phyloP scores from a whole-genome alignment of 2,888 invertebrate species.

The Pterobdella sp. region DNA sequence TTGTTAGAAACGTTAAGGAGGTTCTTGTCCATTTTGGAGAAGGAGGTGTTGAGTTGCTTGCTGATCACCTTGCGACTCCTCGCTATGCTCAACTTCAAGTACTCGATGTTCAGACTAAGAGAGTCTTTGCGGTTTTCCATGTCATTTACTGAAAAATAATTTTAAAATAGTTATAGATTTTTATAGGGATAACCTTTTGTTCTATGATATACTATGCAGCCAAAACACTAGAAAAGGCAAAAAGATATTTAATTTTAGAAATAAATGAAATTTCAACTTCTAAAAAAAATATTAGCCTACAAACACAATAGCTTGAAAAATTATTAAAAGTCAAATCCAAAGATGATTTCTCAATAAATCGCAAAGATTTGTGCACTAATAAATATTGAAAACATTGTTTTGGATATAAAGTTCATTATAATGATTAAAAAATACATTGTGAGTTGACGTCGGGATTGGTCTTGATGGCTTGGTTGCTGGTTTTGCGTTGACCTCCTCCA shows the following conservation, averaged over 20 bases:
- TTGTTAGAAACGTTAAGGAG: conserved; percentile 49
- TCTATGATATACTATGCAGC: too few relatives aligned
- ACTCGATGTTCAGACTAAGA: conserved; percentile 88
- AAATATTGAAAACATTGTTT: too few relatives aligned
- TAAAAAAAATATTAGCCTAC: too few relatives aligned
- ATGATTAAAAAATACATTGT: background rate
- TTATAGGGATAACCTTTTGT: too few relatives aligned
- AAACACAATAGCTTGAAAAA: too few relatives aligned
- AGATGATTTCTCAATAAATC: too few relatives aligned
- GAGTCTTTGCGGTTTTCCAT: conserved; percentile 70
- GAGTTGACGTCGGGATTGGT: background rate
- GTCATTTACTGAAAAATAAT: background rate
- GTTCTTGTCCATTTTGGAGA: conserved; percentile 31
- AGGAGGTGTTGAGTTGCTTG: conserved; percentile 23
- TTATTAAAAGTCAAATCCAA: too few relatives aligned
- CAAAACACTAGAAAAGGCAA: too few relatives aligned
- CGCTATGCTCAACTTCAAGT: conserved; percentile 88
- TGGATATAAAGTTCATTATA: background rate
- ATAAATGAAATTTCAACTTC: conserved; percentile 7
- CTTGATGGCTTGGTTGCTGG: background rate
- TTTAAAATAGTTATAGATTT: too few relatives aligned
- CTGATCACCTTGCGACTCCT: conserved; percentile 75
- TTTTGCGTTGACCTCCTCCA: conserved; percentile 58
- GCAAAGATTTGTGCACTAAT: too few relatives aligned
- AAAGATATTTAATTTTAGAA: background rate